Evolutionary conservation across 2,797 vertebrate species (phyloP), one percentile per base, ranked within the genome.

Genomic region (Poeciliopsis presidionis): DNA sequence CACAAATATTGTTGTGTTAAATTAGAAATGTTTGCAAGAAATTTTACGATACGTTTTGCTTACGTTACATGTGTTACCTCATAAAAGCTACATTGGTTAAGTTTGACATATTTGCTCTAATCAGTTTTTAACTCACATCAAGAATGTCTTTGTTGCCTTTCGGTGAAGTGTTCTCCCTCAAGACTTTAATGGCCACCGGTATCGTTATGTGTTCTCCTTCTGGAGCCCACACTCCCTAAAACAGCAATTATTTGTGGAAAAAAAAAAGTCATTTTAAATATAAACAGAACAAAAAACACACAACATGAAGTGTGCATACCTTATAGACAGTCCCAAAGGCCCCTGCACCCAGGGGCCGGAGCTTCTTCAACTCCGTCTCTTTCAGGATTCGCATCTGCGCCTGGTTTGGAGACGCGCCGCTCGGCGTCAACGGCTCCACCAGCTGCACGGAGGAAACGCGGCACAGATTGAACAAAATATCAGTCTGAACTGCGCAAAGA

Each of bases 71-170:
- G 49, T 8, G 20, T 33, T 33, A 57, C 55, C n/a, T 51, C 2
- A 51, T 22, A 51, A 51, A 20, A 3, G 49, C 20, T 51, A 8
- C 3, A 51, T 8, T 51, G 20, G 12, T 59, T 12, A n/a, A 13
- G 1, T 30, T 30, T 59, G 49, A 51, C 57, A 28, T 59, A 28
- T 59, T n/a, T 30, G n/a, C 11, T 59, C 7, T 28, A 30, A 30
- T 51, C 49, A 22, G 49, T 51, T 51, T 22, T 51, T 51, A 22
- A 59, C 57, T 59, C 57, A 59, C 57, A 59, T 59, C 57, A 13
- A 99, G 92, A 87, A 99, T 99, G 88, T 99, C 98, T 92, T 99
- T 99, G 90, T 99, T 99, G 91, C 98, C 98, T 90, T 98, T 99
- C 39, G 98, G 97, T 0, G 98, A 99, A 0, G 98, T 99, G 94